Conservation (phyloP, 2,113 vertebrate species). For the Variabilichromis moorii region DNA sequence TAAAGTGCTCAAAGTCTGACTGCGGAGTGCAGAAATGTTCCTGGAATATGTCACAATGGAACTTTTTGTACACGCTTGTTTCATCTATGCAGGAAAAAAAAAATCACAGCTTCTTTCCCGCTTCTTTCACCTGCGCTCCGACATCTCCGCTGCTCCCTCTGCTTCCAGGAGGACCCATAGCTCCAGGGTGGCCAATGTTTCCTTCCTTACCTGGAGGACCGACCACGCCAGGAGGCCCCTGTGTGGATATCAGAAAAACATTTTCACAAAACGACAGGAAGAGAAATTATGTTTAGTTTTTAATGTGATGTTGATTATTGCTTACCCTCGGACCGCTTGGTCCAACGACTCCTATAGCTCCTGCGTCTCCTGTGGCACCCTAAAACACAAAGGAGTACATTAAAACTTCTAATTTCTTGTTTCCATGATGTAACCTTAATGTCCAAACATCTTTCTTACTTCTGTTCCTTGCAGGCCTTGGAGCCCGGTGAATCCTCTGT, state of each 20-base stretch:
- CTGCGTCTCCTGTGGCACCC: conserved; percentile 87
- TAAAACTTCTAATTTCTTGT: background rate
- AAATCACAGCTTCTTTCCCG: background rate
- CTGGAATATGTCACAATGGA: background rate
- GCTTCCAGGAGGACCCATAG: conserved; percentile 85
- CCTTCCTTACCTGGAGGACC: conserved; percentile 95
- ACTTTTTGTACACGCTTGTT: background rate
- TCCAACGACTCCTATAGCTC: conserved; percentile 82
- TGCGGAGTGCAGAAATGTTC: background rate
- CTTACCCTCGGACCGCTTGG: conserved; percentile 90
- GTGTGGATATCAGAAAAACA: background rate
- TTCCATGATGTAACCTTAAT: background rate
- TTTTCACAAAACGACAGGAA: background rate
- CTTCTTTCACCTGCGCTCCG: conserved; percentile 80
- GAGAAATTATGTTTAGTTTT: background rate
- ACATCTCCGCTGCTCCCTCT: conserved; percentile 85
- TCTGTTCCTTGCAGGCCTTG: conserved; percentile 87
- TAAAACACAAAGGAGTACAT: conserved; percentile 37
- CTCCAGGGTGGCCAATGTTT: conserved; percentile 78
- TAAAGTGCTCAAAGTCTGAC: background rate
- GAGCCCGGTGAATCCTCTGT: conserved; percentile 92
- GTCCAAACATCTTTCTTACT: conserved; percentile 69
- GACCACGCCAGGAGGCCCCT: conserved; percentile 90
- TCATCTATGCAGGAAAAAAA: background rate
- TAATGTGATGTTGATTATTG: background rate